Evolutionary conservation across 1,140 invertebrate genomes (phyloP).

Genomic region (Sitophilus oryzae): DNA sequence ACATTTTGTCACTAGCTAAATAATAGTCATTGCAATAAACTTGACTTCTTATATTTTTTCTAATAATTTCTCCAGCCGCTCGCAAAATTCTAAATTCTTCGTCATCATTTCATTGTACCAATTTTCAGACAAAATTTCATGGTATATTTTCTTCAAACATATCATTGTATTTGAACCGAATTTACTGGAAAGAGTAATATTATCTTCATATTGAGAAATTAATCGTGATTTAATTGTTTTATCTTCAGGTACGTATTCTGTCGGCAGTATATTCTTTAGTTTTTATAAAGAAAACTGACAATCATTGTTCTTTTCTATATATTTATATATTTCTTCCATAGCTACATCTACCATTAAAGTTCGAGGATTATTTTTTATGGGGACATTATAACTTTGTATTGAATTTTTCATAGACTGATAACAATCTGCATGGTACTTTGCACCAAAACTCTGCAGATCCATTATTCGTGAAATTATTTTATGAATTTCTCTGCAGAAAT

Average conservation of each 20-base stretch:
- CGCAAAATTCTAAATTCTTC: constrained; percentile 20
- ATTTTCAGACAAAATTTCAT: constrained; percentile 18
- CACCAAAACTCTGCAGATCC: too few relatives aligned
- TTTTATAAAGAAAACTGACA: too few relatives aligned
- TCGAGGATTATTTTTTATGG: too few relatives aligned
- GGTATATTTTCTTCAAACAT: constrained; percentile 11
- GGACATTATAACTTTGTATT: too few relatives aligned
- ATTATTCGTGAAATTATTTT: too few relatives aligned
- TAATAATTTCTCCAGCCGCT: constrained; percentile 20
- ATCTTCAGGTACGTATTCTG: constrained; percentile 6
- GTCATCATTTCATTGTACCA: constrained; percentile 20
- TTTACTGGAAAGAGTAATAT: constrained; percentile 23
- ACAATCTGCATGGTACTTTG: too few relatives aligned
- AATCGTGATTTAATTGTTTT: constrained; percentile 11
- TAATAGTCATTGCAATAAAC: constrained; percentile 21
- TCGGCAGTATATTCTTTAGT: constrained; percentile 6
- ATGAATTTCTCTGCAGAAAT: too few relatives aligned
- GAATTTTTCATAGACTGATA: too few relatives aligned
- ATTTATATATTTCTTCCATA: too few relatives aligned
- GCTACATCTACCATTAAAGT: too few relatives aligned
- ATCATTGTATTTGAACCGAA: constrained; percentile 21
- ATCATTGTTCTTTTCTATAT: too few relatives aligned
- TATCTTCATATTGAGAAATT: constrained; percentile 16
- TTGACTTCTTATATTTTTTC: constrained; percentile 14
- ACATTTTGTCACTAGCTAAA: constrained; percentile 23